Conservation (phyloP, 2,888 invertebrate species). For the Aphelenchoides bicaudatus region DNA sequence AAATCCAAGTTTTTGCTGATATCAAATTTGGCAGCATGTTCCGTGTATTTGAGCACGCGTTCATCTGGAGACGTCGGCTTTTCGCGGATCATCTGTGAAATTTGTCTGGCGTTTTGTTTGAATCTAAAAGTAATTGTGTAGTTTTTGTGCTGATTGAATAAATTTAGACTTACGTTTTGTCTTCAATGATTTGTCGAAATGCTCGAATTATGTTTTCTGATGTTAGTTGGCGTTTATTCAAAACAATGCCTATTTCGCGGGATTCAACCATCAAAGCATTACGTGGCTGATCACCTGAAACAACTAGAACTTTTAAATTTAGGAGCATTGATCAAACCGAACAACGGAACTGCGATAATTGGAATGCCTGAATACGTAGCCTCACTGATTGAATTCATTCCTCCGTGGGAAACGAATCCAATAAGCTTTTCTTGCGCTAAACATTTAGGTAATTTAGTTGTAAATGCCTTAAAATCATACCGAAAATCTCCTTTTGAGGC, state of each 20-base stretch:
- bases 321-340: background rate
- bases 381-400: conserved; percentile 14
- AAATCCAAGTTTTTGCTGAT: background rate
- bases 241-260: conserved; percentile 1
- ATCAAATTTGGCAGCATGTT: background rate
- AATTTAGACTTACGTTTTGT: too few species aligned
- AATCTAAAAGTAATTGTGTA: conserved; percentile 1
- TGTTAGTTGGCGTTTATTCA: background rate
- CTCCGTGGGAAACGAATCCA: too few species aligned
- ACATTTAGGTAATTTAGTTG: too few species aligned
- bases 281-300: conserved; percentile 3
- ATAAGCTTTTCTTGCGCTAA: conserved; percentile 6
- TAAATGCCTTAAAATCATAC: too few species aligned
- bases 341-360: too few species aligned
- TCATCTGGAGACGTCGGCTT: too few species aligned
- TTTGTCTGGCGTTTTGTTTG: conserved; percentile 1
- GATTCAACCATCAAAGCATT: background rate
- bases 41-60: too few species aligned
- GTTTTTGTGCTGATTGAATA: too few species aligned
- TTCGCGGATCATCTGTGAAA: conserved; percentile 10
- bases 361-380: conserved; percentile 13
- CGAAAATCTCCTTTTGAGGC: conserved; percentile 29
- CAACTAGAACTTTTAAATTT: conserved; percentile 4
- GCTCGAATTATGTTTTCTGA: background rate
- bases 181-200: background rate